Evolutionary conservation across 2,113 vertebrate species (phyloP), one percentile per base, ranked within the genome.

Genomic region (Tringa solitaria): DNA sequence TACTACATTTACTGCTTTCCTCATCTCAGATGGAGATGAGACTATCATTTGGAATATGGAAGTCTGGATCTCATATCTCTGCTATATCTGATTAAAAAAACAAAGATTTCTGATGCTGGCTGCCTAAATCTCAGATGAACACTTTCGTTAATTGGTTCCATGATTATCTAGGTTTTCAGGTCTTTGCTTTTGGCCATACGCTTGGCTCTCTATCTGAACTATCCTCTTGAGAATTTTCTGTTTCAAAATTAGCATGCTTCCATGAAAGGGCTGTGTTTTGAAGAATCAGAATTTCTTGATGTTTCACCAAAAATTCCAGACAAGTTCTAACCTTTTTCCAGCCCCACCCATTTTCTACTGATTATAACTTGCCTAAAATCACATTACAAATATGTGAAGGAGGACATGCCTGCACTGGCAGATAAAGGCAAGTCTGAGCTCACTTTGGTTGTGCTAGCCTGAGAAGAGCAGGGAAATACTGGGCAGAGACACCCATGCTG

Each of bases 291-390:
- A 92, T 75, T 95, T 92, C 68, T 69, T 92, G 32, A 33, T 39
- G 28, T 81, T 92, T 93, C 76, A 96, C 28, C 18, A 86, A 35
- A 89, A 95, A 51, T 90, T 90, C 72, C 86, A 78, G 88, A 32
- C 94, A 95, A 93, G 91, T 93, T 81, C 68, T 89, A 95, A 96
- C 91, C 26, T 91, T 93, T 81, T 84, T 32, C 26, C 22, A 81
- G 56, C 39, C 69, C 65, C 56, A 74, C 88, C 88, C 57, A 56
- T 81, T 93, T 88, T 93, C 41, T 89, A 32, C 64, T 75, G 39
- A 78, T 93, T 77, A n/a, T 72, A 84, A 69, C 79, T 57, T 90
- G 88, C 73, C 76, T 90, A 61, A 91, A 95, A 75, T 74, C 39
- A 64, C 50, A 56, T 39, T 51, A 53, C 30, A 94, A 81, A 22